A percentile compares a stretch with the other conserved stretches of the same genome.
Conservation (phyloP, 2,113 vertebrate species). For the Cyanoramphus novaezelandiae region DNA sequence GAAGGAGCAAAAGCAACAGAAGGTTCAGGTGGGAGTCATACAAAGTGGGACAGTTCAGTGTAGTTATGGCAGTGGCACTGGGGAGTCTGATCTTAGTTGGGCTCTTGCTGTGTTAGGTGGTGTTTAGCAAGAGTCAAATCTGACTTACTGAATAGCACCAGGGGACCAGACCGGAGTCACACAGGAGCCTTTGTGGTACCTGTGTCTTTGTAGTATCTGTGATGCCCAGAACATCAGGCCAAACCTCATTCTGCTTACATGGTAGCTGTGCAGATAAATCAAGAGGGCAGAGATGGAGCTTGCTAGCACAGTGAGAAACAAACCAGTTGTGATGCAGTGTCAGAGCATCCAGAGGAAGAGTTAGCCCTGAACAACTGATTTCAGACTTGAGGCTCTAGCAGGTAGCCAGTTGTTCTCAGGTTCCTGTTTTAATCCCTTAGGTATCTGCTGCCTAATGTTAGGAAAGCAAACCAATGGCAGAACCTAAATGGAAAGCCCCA, state of each 20-base stretch:
- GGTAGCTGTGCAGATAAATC: neutral
- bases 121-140: neutral
- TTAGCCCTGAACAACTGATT: neutral
- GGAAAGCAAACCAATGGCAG: neutral
- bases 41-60: neutral
- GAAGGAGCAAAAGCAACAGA: neutral
- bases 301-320: neutral
- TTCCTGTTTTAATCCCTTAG: neutral
- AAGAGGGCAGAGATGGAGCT: neutral
- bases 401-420: neutral
- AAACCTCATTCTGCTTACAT: accelerated
- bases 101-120: neutral
- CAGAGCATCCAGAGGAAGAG: neutral
- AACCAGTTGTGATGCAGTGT: accelerated
- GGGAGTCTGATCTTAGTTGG: neutral
- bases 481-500: neutral
- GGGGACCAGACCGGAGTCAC: neutral
- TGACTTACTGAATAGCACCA: accelerated
- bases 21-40: neutral
- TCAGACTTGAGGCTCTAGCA: neutral
- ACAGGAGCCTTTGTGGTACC: neutral
- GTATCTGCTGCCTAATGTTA: neutral
- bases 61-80: neutral
- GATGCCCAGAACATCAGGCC: too few species aligned
- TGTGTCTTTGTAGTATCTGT: neutral